Base-by-base conservation (phyloP, 2,797 vertebrate genomes). In the Phoxinus dragarum region DNA sequence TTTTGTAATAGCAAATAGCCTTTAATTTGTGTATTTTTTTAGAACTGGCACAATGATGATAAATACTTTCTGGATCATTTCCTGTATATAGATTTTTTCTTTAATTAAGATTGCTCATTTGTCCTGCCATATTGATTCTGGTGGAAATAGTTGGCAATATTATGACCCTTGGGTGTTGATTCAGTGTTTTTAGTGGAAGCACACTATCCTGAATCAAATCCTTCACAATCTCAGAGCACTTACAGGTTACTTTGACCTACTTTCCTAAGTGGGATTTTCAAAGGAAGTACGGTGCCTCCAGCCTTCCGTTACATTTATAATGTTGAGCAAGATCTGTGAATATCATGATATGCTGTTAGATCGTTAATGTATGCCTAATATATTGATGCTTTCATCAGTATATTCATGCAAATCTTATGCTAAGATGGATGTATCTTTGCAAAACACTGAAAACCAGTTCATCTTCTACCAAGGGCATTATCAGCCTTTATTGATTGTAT, bases 211-310 rank as follows among this genome's bases (percentile, higher is more conserved):
- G 42, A 64, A 85, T 49, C 68, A 64, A 73, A 85, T 85, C 54
- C 66, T 66, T 80, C n/a, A 49, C 38, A 27, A 73, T 85, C 54
- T 80, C 42, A 2, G 5, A 80, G 67, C 77, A 85, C 42, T 80
- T 73, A 73, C 9, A 42, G 77, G 31, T 85, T 85, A 80, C 84
- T 85, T 64, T 85, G 84, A 80, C 84, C 84, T 85, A 80, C 84
- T 80, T 85, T 85, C 23, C 54, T 80, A 52, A 64, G 84, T 85
- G 84, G 56, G 77, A 76, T 86, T 49, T 80, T 80, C 80, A 84
- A 84, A 87, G 56, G 82, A 84, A 69, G 40, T 56, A 61, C 34
- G 21, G 23, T 80, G 76, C 84, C 77, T 80, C 77, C 23, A 85
- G 84, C 54, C 44, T 80, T 73, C 54, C 42, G 6, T 64, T 79